Percentiles rank a stretch among this genome's conserved stretches.
These are phyloP conservation scores for Tenebrio molitor DNA, from an alignment of 1,140 invertebrate genomes.

Conservation along the genomic window DNA sequence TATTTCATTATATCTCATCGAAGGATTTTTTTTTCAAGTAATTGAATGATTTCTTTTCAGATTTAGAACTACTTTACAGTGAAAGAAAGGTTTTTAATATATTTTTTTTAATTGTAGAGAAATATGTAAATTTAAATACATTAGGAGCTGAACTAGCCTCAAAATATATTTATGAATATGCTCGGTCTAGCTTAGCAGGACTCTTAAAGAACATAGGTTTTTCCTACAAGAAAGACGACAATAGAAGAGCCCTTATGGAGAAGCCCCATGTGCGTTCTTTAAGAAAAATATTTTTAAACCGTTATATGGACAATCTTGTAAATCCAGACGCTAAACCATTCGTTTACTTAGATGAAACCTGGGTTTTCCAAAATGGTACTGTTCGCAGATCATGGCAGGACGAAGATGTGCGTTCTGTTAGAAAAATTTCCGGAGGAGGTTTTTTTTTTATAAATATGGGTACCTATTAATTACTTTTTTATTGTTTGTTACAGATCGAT, in stretches of 20 bases:
- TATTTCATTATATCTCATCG: too few species aligned
- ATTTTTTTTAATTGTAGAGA: too few species aligned
- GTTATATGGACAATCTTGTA: not conserved
- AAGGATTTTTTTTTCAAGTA: too few species aligned
- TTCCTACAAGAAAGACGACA: too few species aligned
- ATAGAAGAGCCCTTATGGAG: not conserved
- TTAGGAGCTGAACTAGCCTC: not conserved
- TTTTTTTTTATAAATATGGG: not conserved
- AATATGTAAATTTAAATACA: not conserved
- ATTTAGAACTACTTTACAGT: too few species aligned
- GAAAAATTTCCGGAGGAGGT: not conserved
- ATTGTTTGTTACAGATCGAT: not conserved
- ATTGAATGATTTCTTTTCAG: too few species aligned
- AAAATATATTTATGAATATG: conserved; percentile 4
- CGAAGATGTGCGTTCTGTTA: not conserved
- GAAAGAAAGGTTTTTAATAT: too few species aligned
- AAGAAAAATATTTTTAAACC: not conserved
- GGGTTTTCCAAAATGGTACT: conserved; percentile 15
- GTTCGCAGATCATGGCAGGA: conserved; percentile 4
- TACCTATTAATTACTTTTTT: not conserved
- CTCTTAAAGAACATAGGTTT: not conserved
- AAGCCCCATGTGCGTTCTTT: not conserved
- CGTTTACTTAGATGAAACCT: conserved; percentile 35
- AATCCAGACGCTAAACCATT: not conserved
- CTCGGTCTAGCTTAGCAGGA: not conserved